phyloP scores from a whole-genome alignment of 1,140 invertebrate species.

The Drosophila cardini region DNA sequence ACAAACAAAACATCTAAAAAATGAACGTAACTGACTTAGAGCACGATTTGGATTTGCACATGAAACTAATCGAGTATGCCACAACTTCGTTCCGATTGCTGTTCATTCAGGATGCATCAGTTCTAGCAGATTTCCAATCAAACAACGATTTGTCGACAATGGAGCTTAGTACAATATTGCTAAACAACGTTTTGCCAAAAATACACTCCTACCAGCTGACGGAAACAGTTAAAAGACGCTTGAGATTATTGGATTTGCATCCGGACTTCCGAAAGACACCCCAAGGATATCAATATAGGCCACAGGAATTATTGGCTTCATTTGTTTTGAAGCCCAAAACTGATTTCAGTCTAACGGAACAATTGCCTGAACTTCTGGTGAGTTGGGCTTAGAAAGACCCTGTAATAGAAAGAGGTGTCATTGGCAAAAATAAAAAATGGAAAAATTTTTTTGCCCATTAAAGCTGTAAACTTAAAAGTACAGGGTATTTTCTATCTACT shows the following conservation, averaged over 20 bases:
- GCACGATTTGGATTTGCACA: no score
- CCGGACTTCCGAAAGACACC: slow-evolving; percentile 14
- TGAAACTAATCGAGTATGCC: slow-evolving; percentile 33
- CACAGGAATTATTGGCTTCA: neutral
- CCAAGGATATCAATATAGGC: slow-evolving; percentile 36
- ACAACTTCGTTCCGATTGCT: slow-evolving; percentile 20
- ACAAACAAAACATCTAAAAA: neutral
- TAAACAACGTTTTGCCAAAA: slow-evolving; percentile 31
- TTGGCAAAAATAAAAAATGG: no score
- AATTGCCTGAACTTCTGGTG: slow-evolving; percentile 16
- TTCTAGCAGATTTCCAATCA: neutral
- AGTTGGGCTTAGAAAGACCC: neutral
- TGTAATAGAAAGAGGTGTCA: no score
- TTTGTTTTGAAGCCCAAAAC: slow-evolving; percentile 8
- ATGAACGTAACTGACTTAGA: slow-evolving; percentile 4
- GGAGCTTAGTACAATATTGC: slow-evolving; percentile 19
- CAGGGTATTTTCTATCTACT: no score
- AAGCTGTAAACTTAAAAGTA: no score
- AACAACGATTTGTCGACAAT: slow-evolving; percentile 5
- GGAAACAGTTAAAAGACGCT: neutral
- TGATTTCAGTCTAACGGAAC: slow-evolving; percentile 21
- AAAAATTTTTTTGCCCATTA: no score
- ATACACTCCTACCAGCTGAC: slow-evolving; percentile 21
- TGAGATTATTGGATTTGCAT: slow-evolving; percentile 36
- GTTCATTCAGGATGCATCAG: slow-evolving; percentile 30